Percentiles rank a stretch among this genome's conserved stretches.
These are phyloP conservation scores for Enteromius viviparus DNA, from an alignment of 2,797 vertebrate species.

Conservation along the genomic window DNA sequence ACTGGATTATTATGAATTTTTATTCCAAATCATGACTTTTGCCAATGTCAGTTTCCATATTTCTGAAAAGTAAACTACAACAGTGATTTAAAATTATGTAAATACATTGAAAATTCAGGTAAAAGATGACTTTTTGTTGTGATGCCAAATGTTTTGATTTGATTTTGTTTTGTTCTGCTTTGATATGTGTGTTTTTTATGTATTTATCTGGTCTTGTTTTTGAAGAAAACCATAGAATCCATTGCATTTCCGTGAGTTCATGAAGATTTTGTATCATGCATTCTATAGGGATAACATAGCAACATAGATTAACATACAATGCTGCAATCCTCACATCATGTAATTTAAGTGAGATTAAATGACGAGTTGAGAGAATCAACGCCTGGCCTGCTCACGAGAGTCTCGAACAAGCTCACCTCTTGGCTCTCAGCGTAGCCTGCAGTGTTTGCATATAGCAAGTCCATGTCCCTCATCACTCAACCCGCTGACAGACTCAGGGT, in stretches of 20 bases:
- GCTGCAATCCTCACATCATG: constrained; percentile 36
- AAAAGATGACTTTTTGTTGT: constrained; percentile 1
- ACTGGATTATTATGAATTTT: background rate
- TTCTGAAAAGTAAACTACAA: background rate
- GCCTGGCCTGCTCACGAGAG: constrained; percentile 27
- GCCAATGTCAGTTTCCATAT: background rate
- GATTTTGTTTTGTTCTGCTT: background rate
- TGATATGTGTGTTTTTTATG: background rate
- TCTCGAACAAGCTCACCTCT: constrained; percentile 44
- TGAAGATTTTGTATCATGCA: background rate
- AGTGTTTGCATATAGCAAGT: constrained; percentile 58
- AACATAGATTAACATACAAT: background rate
- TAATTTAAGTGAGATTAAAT: constrained; percentile 28
- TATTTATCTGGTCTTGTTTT: background rate
- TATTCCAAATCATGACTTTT: background rate
- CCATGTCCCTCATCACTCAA: constrained; percentile 49
- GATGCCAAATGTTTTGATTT: background rate
- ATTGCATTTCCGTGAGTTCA: background rate
- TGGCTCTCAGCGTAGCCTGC: constrained; percentile 43
- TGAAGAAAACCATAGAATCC: background rate
- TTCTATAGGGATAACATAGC: background rate
- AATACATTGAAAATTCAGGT: background rate
- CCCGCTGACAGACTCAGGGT: constrained; percentile 48
- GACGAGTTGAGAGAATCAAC: constrained; percentile 43
- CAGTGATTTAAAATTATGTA: background rate